phyloP scores from a whole-genome alignment of 2,888 invertebrate genomes.

The Cataglyphis albicans region DNA sequence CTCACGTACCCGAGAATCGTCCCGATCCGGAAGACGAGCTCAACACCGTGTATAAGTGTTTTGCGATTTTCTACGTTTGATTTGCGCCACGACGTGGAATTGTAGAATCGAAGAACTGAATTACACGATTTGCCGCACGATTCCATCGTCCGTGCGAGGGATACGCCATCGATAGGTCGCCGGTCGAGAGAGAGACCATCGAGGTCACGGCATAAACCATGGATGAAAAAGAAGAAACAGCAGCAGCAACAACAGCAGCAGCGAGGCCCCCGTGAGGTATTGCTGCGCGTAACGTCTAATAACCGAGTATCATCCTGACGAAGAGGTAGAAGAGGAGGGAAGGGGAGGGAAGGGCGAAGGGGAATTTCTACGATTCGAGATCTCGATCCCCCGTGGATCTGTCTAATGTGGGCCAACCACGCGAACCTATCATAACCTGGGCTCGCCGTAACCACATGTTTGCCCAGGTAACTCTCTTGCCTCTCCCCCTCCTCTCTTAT shows the following conservation, averaged over 20 bases:
- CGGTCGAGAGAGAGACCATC: constrained; percentile 27
- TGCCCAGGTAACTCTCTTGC: constrained; percentile 78
- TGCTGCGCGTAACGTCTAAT: constrained; percentile 71
- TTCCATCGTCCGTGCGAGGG: constrained; percentile 50
- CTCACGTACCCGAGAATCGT: constrained; percentile 50
- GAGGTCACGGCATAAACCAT: constrained; percentile 57
- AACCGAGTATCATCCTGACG: constrained; percentile 80
- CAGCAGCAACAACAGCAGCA: not conserved
- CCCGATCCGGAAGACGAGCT: constrained; percentile 49
- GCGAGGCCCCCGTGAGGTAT: constrained; percentile 52
- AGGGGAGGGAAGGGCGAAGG: constrained; percentile 24
- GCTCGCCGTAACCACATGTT: constrained; percentile 83
- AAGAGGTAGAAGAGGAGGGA: not conserved
- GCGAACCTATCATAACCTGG: constrained; percentile 85
- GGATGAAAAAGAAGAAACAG: constrained; percentile 25
- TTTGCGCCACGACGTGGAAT: constrained; percentile 67
- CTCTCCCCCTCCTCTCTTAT: not conserved
- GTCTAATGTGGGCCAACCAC: constrained; percentile 84
- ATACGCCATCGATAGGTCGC: constrained; percentile 52
- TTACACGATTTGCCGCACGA: constrained; percentile 70
- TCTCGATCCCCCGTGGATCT: constrained; percentile 79
- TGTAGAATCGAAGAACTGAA: constrained; percentile 70
- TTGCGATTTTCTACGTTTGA: constrained; percentile 73
- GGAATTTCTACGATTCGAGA: constrained; percentile 83
- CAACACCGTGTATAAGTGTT: constrained; percentile 68